Evolutionary conservation across 2,888 invertebrate species (phyloP), one percentile per base, ranked within the genome.

Genomic region (Erebia palarica): DNA sequence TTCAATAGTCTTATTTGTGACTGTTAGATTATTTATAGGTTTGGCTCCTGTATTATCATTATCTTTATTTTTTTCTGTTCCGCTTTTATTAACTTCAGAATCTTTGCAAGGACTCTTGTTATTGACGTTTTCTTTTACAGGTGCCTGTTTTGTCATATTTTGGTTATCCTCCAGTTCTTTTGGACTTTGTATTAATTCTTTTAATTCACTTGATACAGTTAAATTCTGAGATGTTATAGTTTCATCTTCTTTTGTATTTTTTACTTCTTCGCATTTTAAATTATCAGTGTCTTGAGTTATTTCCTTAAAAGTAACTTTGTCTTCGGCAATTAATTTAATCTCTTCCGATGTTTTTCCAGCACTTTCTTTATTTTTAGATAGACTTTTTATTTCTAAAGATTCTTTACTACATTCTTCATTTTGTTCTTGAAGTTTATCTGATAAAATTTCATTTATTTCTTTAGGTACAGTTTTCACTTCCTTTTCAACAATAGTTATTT

Each of bases 401-500:
- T 21, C n/a, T 27, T 64, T 27, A 44, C 9, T 7, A 55, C 4
- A 16, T 44, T 44, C 47, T 44, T 44, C 47, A 42, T n/a, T 47
- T 21, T 60, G 59, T 60, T 60, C 18, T 44, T 36, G 60, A 9
- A 42, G n/a, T 59, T 65, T 5, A 49, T 63, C 57, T 49, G 36
- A 42, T 27, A 14, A 53, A 49, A 66, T 53, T 60, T 36, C 27
- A 57, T 53, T 21, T 13, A 64, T 58, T 47, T 67, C 55, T n/a
- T 47, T 49, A 13, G 11, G 49, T 42, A 58, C 57, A 18, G 49
- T 69, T 42, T 65, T 59, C 10, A 7, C 49, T 47, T 49, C 63
- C 10, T 47, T 63, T 21, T 63, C 63, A 49, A 63, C 13, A 10
- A 65, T 42, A 16, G 65, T 57, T n/a, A 21, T 58, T 67, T 71